Base-by-base conservation (phyloP, 2,888 invertebrate species). In the Neuroscelio doddi region DNA sequence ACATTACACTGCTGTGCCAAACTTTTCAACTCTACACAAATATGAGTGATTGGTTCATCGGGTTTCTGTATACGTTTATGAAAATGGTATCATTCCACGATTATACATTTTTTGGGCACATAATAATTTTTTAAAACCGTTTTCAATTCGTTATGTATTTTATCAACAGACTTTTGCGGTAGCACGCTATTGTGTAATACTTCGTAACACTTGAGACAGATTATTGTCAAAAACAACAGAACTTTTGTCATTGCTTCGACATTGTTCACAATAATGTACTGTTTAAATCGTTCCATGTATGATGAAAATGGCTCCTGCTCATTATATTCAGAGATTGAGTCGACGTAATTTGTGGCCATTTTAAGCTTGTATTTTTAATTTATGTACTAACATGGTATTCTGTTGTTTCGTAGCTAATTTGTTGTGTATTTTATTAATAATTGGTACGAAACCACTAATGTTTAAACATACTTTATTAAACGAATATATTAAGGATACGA, bases 71-170 rank as follows among this genome's bases (percentile, higher is more conserved):
- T 27, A 10, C 70, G 51, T 39, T 68, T 67, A 45, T 72, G 71
- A 55, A 77, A 75, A 46, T 68, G 69, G 44, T 70, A 78, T 9
- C 72, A 36, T 59, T 78, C 75, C 1, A 72, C 68, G 14, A 75
- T 74, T 3, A 64, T 51, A 32, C 71, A 63, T 9, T 59, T 51
- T 58, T 71, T 68, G 14, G 73, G 71, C 15, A 38, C 34, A 55
- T 58, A 74, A 16, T 70, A 71, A 4, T 53, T 27, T 9, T 39
- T 8, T 39, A 74, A 49, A 2, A 32, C 53, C 12, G 45, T 47
- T 27, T 61, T 64, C 42, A 76, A 42, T 34, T 66, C 61, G 14
- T 34, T 42, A 50, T 64, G 73, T 4, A 53, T 49, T 45, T 71
- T 71, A 5, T 10, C 21, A 30, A 38, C 36, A 29, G 65, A 66